Conservation (phyloP, 1,140 invertebrate genomes). For the Drosophila trapezifrons region DNA sequence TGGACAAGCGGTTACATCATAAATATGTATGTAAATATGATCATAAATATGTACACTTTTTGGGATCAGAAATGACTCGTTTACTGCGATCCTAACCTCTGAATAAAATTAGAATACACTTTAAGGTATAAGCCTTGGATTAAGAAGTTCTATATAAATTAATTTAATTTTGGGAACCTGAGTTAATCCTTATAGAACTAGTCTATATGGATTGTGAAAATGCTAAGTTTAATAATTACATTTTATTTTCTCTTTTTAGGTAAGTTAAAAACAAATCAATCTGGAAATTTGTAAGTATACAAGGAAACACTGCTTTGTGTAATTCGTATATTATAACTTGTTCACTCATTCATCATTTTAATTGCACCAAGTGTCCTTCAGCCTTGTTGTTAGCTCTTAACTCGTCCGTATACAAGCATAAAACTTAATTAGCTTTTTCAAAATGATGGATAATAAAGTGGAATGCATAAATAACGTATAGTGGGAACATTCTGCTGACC, state of each 20-base stretch:
- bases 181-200: too few species aligned
- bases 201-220: neutral
- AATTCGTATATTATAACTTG: neutral
- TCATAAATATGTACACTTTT: too few species aligned
- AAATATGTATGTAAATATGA: too few species aligned
- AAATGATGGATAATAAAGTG: conserved; percentile 46
- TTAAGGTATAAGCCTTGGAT: too few species aligned
- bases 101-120: too few species aligned
- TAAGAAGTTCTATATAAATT: too few species aligned
- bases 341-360: conserved; percentile 25
- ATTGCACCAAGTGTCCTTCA: conserved; percentile 22
- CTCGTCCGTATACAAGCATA: conserved; percentile 10
- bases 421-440: conserved; percentile 53
- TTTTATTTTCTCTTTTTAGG: conserved; percentile 32
- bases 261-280: conserved; percentile 15
- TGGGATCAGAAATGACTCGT: too few species aligned
- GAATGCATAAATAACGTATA: conserved; percentile 51
- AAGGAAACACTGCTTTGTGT: neutral
- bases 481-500: conserved; percentile 51
- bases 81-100: too few species aligned
- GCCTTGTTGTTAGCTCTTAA: conserved; percentile 13
- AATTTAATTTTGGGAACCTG: too few species aligned
- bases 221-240: neutral
- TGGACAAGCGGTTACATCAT: too few species aligned
- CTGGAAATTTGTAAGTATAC: conserved; percentile 7